Base-by-base conservation (phyloP, 2,113 vertebrate species). In the Peromyscus polionotus region DNA sequence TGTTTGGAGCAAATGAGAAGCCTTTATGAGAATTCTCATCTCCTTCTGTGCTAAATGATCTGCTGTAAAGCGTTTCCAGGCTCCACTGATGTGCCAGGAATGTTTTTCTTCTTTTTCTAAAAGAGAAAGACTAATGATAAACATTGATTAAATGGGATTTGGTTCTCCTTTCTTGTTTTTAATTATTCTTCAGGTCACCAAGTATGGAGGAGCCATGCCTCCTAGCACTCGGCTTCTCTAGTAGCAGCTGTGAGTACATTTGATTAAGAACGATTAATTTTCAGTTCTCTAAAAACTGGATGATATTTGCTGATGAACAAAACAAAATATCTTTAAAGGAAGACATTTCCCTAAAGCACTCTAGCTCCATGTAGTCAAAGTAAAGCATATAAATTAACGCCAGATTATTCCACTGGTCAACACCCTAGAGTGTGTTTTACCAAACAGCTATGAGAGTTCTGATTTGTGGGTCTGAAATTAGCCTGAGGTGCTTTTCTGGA, bases 11-110 rank as follows among this genome's bases (percentile, higher is more conserved):
- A 17, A 79, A 92, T 75, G 54, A 45, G 87, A 83, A 42, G 24
- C 72, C 87, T 90, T 97, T 84, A n/a, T 68, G 87, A 90, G 39
- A 92, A 51, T 45, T 22, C 36, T 75, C 28, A 87, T 93, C 80
- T 91, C 42, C 51, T 96, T 96, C 39, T 95, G 86, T 4, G 45
- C 95, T 96, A 95, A 95, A 91, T 89, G 77, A 86, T 86, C 94
- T 91, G 80, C 72, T 86, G 0, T 83, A 83, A 95, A 86, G 7
- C 79, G 31, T 22, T 93, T 88, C 45, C 19, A 24, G 61, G 86
- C 28, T 96, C 33, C 59, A 88, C 0, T 80, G 54, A 88, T 63
- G n/a, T 39, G n/a, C 88, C 65, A 65, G 85, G 79, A 90, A 80
- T 72, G 14, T 48, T 90, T 95, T 97, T 93, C 59, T 48, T 48